Base-by-base conservation (phyloP, 2,888 invertebrate species). In the Scaptomyza caliginosa region DNA sequence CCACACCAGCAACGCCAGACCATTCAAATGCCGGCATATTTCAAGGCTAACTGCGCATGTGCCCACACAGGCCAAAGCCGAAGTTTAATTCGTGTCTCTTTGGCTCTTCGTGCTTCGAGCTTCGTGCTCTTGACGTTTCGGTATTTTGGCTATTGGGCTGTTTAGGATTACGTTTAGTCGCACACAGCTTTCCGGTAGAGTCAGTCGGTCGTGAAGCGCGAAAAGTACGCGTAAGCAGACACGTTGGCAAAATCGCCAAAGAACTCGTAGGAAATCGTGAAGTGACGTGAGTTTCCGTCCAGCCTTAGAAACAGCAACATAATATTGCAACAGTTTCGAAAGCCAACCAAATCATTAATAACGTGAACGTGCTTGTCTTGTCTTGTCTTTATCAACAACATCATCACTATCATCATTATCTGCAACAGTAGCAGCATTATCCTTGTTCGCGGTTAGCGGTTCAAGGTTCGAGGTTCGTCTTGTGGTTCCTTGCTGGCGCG, bases 331-430 rank as follows among this genome's bases (percentile, higher is more conserved):
- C 21, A 65, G 71, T 52, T 32, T 13, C 34, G 21, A 30, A 62
- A 50, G 42, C 54, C 56, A 63, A 40, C 62, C 50, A 63, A 63
- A 80, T 72, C 74, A 74, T 78, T 78, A 74, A 80, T 77, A 78
- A 43, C 56, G 48, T 64, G 24, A 52, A 62, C 68, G 68, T 62
- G 67, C 52, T 51, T n/a, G n/a, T n/a, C n/a, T n/a, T n/a, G n/a
- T 21, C 8, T 16, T 3, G 40, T 13, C 21, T 2, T 24, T 23
- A 8, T 32, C 51, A 36, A 19, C 16, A n/a, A n/a, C 49, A 52
- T 7, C 23, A 23, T n/a, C 30, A 43, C 16, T 23, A 43, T 21
- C 39, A 50, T 24, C 52, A 55, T 28, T 54, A 71, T 34, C 40
- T 43, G 17, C 52, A 54, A 8, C 21, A 13, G 19, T 7, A 34